Conservation (phyloP, 2,888 invertebrate genomes). For the Pristionchus arcanus region DNA sequence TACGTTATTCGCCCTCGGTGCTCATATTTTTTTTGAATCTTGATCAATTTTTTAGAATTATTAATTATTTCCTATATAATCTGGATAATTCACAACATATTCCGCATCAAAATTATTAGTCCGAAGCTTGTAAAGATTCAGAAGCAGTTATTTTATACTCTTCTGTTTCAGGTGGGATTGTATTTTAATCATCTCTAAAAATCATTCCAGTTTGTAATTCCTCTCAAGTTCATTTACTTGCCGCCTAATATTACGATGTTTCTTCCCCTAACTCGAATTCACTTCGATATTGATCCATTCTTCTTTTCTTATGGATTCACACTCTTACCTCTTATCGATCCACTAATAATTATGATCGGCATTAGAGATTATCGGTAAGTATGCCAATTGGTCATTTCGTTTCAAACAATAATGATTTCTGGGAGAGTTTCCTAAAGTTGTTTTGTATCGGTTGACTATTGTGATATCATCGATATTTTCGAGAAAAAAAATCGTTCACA, state of each 20-base stretch:
- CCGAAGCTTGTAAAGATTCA: background rate
- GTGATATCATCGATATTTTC: no score
- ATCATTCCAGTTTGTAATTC: background rate
- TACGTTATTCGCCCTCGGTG: background rate
- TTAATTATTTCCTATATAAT: background rate
- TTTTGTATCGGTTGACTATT: background rate
- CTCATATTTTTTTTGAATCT: no score
- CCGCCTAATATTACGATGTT: background rate
- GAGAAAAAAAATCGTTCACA: background rate
- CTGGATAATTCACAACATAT: background rate
- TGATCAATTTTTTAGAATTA: background rate
- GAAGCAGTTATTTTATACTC: background rate
- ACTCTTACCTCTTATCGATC: background rate
- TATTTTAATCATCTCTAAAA: no score
- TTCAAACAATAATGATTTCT: background rate
- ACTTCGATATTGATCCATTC: background rate
- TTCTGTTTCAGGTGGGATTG: background rate
- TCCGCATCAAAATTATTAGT: background rate
- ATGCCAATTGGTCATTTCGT: background rate
- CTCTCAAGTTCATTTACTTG: background rate
- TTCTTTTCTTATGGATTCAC: constrained; percentile 18
- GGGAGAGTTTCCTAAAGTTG: background rate
- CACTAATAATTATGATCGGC: background rate
- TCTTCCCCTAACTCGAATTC: background rate
- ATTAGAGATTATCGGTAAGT: background rate